Base-by-base conservation (phyloP, 2,888 invertebrate species). In the Trilocha varians region DNA sequence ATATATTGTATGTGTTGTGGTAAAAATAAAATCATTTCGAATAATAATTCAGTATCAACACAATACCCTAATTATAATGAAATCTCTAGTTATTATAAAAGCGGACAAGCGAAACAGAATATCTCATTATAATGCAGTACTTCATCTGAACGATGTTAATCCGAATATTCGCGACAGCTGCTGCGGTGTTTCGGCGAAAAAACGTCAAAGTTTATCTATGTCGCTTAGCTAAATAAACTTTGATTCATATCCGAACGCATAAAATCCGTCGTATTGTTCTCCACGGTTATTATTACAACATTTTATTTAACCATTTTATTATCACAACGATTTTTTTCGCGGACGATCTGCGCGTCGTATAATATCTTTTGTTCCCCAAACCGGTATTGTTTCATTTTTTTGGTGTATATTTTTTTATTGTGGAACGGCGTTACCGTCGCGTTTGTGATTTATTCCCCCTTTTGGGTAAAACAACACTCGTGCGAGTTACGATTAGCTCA, bases 401-500 rank as follows among this genome's bases (percentile, higher is more conserved):
- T 70, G 51, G 66, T 57, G 48, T 53, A 56, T 62, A 70, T 71
- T 72, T 74, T 77, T 77, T 77, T 69, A 70, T 71, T 74, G 69
- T 75, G 71, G 70, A 70, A 72, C 69, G 68, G 71, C 74, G 70
- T 71, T 70, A 67, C 69, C 69, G 65, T 70, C 63, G 75, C 65
- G 64, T 65, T 58, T 51, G 66, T 82, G 84, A 85, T 84, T 85
- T 82, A 84, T 83, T 78, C 76, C 70, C 83, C 83, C 76, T 76
- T 78, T 77, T 59, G 73, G 70, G 79, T 83, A 84, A 84, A 85
- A 85, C 83, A 84, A 84, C 82, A 78, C 78, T 78, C 80, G 77
- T 76, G 78, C 77, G 78, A 83, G 82, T 80, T 79, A 80, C 84
- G 80, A 85, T 84, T 84, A 85, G 79, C 72, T 59, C 63, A 70